Conservation (phyloP, 2,797 vertebrate species). For the Parauchenoglanis ngamensis region DNA sequence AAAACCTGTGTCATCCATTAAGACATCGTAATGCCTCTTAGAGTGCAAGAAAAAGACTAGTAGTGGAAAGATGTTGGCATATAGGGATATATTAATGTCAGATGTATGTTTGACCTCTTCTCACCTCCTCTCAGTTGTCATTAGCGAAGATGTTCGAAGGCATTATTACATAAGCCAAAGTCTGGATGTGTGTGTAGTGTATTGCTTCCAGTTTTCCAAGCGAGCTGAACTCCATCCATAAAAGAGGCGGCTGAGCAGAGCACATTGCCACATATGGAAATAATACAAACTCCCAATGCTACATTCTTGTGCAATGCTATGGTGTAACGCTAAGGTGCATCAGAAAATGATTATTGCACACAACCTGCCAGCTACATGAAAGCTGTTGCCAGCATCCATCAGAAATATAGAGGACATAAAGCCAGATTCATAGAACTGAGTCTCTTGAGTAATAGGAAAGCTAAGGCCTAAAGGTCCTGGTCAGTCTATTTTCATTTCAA, state of each 20-base stretch:
- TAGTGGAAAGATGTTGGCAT: not conserved
- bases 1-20: not conserved
- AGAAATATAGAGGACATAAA: constrained; percentile 34
- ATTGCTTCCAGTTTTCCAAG: constrained; percentile 22
- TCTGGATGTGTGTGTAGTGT: constrained; percentile 19
- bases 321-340: constrained; percentile 45
- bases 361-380: constrained; percentile 52
- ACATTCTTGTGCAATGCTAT: constrained; percentile 37
- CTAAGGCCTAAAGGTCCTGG: constrained; percentile 26
- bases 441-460: constrained; percentile 39
- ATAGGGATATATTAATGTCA: not conserved
- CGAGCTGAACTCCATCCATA: constrained; percentile 24
- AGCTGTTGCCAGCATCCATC: constrained; percentile 44
- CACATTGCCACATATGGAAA: constrained; percentile 59
- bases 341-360: constrained; percentile 56
- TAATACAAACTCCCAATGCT: constrained; percentile 39
- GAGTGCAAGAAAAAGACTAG: not conserved
- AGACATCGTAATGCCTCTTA: not conserved
- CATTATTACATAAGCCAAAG: constrained; percentile 9
- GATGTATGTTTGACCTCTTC: not conserved
- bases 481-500: constrained; percentile 44
- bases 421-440: not conserved
- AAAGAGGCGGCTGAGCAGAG: constrained; percentile 29
- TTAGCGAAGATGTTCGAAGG: not conserved
- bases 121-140: constrained; percentile 20